A percentile compares a stretch with the other conserved stretches of the same genome.
These are phyloP conservation scores for Tenualosa ilisha DNA, from an alignment of 2,797 vertebrate genomes.

Conservation along the genomic window DNA sequence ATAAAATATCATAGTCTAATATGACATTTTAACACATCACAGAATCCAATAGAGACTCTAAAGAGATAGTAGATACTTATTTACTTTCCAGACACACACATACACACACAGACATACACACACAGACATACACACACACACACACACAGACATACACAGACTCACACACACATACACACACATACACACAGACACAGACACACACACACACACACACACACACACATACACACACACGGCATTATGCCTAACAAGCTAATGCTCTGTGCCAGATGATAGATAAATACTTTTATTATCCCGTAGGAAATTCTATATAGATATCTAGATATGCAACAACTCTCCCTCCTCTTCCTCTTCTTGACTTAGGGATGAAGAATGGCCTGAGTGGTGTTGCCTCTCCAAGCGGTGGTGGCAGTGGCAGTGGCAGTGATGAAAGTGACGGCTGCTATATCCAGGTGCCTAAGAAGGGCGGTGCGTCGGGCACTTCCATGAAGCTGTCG, in stretches of 20 bases:
- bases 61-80: background rate
- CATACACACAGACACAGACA: background rate
- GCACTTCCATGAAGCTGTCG: conserved; percentile 84
- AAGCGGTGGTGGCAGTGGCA: background rate
- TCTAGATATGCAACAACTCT: background rate
- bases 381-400: conserved; percentile 50
- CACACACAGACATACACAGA: conserved; percentile 19
- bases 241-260: background rate
- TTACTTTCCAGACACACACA: background rate
- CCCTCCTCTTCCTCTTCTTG: background rate
- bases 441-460: conserved; percentile 87
- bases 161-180: background rate
- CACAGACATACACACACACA: background rate
- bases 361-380: conserved; percentile 74
- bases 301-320: too few species aligned
- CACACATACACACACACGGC: background rate
- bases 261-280: background rate
- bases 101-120: background rate
- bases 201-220: background rate
- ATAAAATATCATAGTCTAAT: background rate
- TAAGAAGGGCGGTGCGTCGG: conserved; percentile 62
- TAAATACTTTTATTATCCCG: too few species aligned
- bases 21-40: background rate
- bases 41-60: background rate
- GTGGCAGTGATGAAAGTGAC: conserved; percentile 79